Evolutionary conservation across 1,140 invertebrate species (phyloP).

Genomic region (Mamestra configurata): DNA sequence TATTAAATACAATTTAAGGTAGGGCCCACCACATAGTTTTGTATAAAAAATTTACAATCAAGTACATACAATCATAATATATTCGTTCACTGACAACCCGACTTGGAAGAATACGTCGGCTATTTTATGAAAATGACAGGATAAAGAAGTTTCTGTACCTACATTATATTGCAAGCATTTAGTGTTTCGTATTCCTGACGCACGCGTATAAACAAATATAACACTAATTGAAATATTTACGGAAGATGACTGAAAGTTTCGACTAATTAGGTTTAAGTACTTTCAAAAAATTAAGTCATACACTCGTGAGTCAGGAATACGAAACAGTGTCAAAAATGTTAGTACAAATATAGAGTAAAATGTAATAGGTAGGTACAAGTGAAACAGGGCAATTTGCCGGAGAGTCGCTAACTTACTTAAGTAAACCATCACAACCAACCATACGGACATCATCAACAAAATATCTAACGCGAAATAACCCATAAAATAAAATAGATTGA

Average conservation of each 20-base stretch:
- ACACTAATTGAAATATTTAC: conserved; percentile 50
- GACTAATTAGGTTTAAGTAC: conserved; percentile 75
- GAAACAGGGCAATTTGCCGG: conserved; percentile 77
- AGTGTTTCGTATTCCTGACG: conserved; percentile 61
- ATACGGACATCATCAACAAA: conserved; percentile 85
- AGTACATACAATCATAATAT: conserved; percentile 33
- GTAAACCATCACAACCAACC: conserved; percentile 88
- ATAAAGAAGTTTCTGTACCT: conserved; percentile 58
- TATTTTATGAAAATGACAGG: conserved; percentile 77
- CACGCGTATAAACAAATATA: conserved; percentile 52
- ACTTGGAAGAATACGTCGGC: conserved; percentile 22
- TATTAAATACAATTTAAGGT: conserved; percentile 59
- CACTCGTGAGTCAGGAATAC: conserved; percentile 62
- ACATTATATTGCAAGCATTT: conserved; percentile 76
- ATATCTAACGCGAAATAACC: conserved; percentile 76
- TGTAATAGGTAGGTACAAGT: conserved; percentile 70
- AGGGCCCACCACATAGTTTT: conserved; percentile 60
- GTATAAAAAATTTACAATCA: conserved; percentile 66
- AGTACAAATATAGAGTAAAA: conserved; percentile 77
- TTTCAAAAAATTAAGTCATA: conserved; percentile 62
- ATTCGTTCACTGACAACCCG: conserved; percentile 23
- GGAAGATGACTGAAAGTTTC: conserved; percentile 39
- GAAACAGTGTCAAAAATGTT: conserved; percentile 66
- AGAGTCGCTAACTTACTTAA: conserved; percentile 86
- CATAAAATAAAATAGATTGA: conserved; percentile 74